Conservation (phyloP, 2,888 invertebrate species). For the Lamellibrachia columna region DNA sequence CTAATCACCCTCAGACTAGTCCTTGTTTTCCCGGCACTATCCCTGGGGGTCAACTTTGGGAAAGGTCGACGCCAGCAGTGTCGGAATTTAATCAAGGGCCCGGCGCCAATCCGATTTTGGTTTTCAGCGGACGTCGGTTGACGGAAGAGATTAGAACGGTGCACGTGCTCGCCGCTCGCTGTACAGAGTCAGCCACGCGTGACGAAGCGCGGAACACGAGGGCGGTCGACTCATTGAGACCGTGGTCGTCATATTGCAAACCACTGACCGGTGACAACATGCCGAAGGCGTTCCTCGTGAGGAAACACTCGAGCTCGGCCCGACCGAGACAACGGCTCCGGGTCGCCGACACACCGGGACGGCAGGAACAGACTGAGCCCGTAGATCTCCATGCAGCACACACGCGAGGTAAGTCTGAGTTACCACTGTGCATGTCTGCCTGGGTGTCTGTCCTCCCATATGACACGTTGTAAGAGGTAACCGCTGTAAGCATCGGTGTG, state of each 20-base stretch:
- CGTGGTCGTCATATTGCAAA: background rate
- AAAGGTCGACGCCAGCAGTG: background rate
- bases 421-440: too few species aligned
- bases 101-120: background rate
- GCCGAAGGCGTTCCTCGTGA: background rate
- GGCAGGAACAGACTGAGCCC: background rate
- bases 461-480: background rate
- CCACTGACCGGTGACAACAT: background rate
- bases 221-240: slow-evolving; percentile 13
- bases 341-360: background rate
- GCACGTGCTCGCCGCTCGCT: background rate
- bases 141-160: background rate
- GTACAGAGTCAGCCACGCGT: background rate
- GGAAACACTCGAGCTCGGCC: background rate
- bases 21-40: background rate
- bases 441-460: too few species aligned
- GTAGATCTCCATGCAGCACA: background rate
- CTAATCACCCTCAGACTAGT: background rate
- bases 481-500: background rate
- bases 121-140: slow-evolving; percentile 1
- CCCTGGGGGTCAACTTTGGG: background rate
- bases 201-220: background rate
- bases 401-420: background rate
- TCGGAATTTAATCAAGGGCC: background rate
- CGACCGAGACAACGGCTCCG: background rate